Evolutionary conservation across 2,113 vertebrate genomes (phyloP).

Genomic region (Aythya baeri): DNA sequence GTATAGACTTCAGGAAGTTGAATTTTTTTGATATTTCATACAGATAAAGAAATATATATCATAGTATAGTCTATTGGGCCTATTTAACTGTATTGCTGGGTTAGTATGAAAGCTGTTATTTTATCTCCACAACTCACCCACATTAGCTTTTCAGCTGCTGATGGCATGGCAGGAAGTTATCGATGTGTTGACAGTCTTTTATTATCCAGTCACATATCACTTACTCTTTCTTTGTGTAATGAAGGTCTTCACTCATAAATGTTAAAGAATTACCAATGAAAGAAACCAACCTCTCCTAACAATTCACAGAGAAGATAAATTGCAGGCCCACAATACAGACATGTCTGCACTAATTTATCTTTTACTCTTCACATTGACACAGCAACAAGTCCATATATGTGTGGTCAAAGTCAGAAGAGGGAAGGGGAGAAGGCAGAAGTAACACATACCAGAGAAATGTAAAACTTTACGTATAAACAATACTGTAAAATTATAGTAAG

Average conservation of each 20-base stretch:
- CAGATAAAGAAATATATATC: constrained; percentile 44
- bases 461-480: not conserved
- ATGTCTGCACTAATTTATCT: not conserved
- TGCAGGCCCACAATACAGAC: not conserved
- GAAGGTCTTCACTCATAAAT: constrained; percentile 21
- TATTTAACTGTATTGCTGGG: not conserved
- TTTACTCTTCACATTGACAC: not conserved
- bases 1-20: constrained; percentile 41
- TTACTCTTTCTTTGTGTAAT: constrained; percentile 25
- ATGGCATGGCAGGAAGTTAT: constrained; percentile 44
- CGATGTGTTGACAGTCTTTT: constrained; percentile 51
- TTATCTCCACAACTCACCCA: constrained; percentile 50
- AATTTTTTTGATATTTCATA: constrained; percentile 55
- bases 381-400: not conserved
- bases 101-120: constrained; percentile 45
- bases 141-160: constrained; percentile 34
- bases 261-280: constrained; percentile 30
- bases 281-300: not conserved
- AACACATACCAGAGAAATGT: not conserved
- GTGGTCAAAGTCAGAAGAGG: not conserved
- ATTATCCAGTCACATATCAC: not conserved
- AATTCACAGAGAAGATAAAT: not conserved
- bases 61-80: not conserved
- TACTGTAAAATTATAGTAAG: not conserved
- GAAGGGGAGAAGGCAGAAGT: not conserved